Evolutionary conservation across 1,140 invertebrate species (phyloP), one percentile per base, ranked within the genome.

Genomic region (Brachionus plicatilis): DNA sequence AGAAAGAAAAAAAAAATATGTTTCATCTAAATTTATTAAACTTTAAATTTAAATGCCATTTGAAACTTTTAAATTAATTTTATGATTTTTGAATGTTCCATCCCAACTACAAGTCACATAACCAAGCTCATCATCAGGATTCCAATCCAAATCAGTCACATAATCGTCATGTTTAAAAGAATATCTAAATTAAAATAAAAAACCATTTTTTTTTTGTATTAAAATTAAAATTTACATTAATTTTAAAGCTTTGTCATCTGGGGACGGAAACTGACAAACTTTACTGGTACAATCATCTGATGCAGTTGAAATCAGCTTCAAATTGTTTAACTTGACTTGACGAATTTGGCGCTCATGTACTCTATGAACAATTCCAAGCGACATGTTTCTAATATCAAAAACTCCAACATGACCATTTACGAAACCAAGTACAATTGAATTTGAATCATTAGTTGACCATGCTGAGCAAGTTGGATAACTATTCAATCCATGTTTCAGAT

Each of bases 91-190:
- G 17, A 82, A 27, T 14, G 29, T 29, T 27, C 79, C 79, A 68
- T 82, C 79, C 79, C 79, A 82, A 47, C 79, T 82, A 33, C 79
- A 82, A 20, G 79, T 82, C 11, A 82, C 33, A 45, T 20, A 68
- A 2, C 37, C 11, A 65, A 20, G 20, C 6, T 37, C 37, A 27
- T 82, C 41, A 33, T 37, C 29, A 17, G 47, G 47, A 80, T 80
- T 56, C 79, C 79, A 82, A 68, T 43, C 53, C 17, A 82, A 20
- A 17, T 20, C 79, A 45, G 79, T 82, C 3, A 82, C 79, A 68
- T 82, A 82, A 47, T 82, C 79, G 41, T 33, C 12, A 45, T 82
- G 79, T 29, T 82, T 68, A 37, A 12, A 65, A 17, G 12, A 20
- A 65, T 82, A 82, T 41, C 79, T 82, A 47, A 27, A 47, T 11